A percentile compares a stretch with the other conserved stretches of the same genome.
Evolutionary conservation across 2,888 invertebrate genomes (phyloP).

Genomic region (Epinotia demarniana): DNA sequence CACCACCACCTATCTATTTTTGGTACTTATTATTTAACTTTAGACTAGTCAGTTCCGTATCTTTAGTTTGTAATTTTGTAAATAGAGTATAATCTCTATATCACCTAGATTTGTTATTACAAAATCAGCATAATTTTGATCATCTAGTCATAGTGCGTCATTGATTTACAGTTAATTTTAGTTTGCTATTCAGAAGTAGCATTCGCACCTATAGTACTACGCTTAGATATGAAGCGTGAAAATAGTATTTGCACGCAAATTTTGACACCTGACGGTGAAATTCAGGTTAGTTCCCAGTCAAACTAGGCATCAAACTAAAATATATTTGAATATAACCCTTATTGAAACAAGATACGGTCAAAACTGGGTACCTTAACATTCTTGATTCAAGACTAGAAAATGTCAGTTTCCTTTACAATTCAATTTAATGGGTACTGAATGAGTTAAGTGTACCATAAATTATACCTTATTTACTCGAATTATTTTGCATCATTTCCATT

Average conservation of each 20-base stretch:
- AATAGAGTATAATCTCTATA: no score
- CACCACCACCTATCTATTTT: no score
- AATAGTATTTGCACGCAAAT: conserved; percentile 2
- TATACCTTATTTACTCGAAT: background rate
- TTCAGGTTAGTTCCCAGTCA: conserved; percentile 10
- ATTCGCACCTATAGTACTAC: background rate
- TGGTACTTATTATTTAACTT: no score
- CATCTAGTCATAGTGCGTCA: no score
- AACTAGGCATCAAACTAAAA: background rate
- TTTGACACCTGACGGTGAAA: conserved; percentile 19
- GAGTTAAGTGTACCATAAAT: background rate
- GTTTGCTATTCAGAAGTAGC: background rate
- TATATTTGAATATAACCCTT: background rate
- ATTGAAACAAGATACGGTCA: no score
- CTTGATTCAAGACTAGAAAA: no score
- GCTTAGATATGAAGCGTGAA: background rate
- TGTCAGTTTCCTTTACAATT: no score
- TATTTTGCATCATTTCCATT: background rate
- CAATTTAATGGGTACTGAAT: background rate
- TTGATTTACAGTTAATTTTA: background rate
- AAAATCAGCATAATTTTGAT: no score
- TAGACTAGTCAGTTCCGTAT: no score
- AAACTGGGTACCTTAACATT: no score
- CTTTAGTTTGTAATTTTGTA: no score
- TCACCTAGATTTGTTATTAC: no score